phyloP scores from a whole-genome alignment of 2,113 vertebrate genomes.

The Furnarius figulus region DNA sequence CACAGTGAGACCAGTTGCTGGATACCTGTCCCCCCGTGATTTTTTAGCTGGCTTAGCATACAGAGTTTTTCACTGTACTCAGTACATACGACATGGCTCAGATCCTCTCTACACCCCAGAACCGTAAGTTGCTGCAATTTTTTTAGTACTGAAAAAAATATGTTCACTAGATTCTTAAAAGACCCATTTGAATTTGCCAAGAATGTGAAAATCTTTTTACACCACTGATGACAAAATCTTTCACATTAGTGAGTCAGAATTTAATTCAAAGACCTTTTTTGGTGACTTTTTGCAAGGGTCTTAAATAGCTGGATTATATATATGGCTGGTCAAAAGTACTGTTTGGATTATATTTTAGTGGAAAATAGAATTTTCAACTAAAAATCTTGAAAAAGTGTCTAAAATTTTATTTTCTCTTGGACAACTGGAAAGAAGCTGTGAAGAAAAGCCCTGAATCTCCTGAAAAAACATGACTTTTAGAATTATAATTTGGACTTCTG shows the following conservation, averaged over 20 bases:
- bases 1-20: slow-evolving; percentile 92
- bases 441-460: neutral
- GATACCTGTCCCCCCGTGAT: slow-evolving; percentile 94
- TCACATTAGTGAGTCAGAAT: neutral
- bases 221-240: neutral
- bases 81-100: slow-evolving; percentile 93
- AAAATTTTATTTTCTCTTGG: neutral
- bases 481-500: neutral
- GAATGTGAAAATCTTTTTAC: neutral
- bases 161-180: neutral
- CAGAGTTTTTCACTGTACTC: slow-evolving; percentile 96
- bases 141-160: neutral
- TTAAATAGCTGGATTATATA: neutral
- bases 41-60: slow-evolving; percentile 95
- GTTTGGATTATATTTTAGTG: neutral
- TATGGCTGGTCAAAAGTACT: neutral
- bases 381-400: neutral
- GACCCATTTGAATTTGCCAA: neutral
- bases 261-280: neutral
- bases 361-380: neutral
- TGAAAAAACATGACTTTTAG: neutral
- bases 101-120: slow-evolving; percentile 98
- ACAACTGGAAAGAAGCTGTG: neutral
- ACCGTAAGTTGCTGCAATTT: slow-evolving; percentile 83
- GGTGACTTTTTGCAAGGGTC: neutral